A percentile compares a stretch with the other conserved stretches of the same genome.
Evolutionary conservation across 1,140 invertebrate species (phyloP).

Genomic region (Platorchestia sp.): DNA sequence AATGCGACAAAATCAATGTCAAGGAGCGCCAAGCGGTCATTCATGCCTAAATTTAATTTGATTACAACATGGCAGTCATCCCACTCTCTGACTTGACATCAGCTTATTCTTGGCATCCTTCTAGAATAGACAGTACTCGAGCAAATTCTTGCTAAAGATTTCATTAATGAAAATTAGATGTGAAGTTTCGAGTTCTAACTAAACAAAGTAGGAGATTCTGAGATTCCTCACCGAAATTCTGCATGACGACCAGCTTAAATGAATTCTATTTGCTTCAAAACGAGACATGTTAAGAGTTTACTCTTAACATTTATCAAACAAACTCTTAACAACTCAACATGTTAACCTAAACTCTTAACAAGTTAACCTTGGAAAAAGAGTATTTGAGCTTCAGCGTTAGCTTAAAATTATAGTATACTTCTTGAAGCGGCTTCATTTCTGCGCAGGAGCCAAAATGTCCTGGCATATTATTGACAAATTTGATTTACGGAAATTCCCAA

Average conservation of each 20-base stretch:
- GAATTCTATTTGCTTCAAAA: background rate
- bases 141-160: background rate
- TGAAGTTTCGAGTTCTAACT: background rate
- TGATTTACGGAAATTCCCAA: too few species aligned
- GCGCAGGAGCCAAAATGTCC: too few species aligned
- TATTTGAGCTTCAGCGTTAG: background rate
- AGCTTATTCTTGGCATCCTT: background rate
- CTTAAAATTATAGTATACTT: background rate
- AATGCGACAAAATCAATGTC: background rate
- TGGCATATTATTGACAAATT: too few species aligned
- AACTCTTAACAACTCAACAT: too few species aligned
- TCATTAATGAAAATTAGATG: background rate
- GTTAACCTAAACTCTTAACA: background rate
- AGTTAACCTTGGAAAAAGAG: background rate
- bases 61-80: background rate
- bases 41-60: background rate
- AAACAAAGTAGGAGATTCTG: background rate
- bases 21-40: background rate
- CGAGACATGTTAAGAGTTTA: background rate
- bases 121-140: background rate
- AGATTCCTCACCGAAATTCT: background rate
- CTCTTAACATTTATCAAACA: too few species aligned
- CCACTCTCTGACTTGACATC: background rate
- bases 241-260: background rate
- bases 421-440: too few species aligned